Percentiles rank a stretch among this genome's conserved stretches.
Conservation (phyloP, 1,140 invertebrate genomes). For the Battus philenor region DNA sequence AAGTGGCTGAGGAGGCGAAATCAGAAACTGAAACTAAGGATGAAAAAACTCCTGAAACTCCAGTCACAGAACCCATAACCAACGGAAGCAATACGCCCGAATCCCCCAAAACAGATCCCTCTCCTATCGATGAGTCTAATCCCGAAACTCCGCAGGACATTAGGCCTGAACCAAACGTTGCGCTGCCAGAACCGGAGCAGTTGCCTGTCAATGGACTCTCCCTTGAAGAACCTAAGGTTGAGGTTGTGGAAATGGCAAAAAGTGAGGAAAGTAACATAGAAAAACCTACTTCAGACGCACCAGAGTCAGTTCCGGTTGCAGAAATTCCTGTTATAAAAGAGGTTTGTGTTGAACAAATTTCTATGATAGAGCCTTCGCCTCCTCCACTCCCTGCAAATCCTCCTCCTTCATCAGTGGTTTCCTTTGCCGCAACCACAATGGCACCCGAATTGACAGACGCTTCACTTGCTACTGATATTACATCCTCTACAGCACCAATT, state of each 20-base stretch:
- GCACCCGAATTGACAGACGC: constrained; percentile 70
- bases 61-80: constrained; percentile 70
- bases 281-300: constrained; percentile 40
- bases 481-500: constrained; percentile 30
- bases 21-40: constrained; percentile 48
- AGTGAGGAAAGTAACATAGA: constrained; percentile 52
- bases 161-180: constrained; percentile 43
- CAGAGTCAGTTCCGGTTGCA: constrained; percentile 50
- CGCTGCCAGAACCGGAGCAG: constrained; percentile 46
- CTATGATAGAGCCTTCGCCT: constrained; percentile 69
- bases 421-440: constrained; percentile 74
- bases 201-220: constrained; percentile 66
- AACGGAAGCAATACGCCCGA: constrained; percentile 71
- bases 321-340: constrained; percentile 69
- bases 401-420: constrained; percentile 72
- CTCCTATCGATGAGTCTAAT: constrained; percentile 32
- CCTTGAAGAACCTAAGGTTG: constrained; percentile 54
- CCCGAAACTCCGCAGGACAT: constrained; percentile 30
- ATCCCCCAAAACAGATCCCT: constrained; percentile 55
- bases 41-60: constrained; percentile 70
- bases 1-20: constrained; percentile 47
- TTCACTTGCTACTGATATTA: constrained; percentile 50
- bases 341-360: constrained; percentile 74
- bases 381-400: constrained; percentile 72
- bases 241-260: constrained; percentile 36